phyloP scores from a whole-genome alignment of 2,113 vertebrate genomes.

The Hepsetus odoe region DNA sequence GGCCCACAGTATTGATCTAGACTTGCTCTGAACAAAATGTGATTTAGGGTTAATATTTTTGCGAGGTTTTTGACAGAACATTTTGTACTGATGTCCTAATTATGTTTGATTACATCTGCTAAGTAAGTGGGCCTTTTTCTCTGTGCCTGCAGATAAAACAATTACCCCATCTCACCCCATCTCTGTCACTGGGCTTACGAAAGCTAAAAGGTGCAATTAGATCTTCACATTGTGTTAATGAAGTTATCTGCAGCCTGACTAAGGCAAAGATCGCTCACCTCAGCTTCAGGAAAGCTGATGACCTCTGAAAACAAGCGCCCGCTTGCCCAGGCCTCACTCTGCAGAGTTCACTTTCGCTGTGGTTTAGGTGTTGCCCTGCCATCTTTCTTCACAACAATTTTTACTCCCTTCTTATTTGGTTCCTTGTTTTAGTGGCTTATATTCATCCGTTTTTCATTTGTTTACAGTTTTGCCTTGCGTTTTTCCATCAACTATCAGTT shows the following conservation, averaged over 20 bases:
- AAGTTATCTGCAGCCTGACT: conserved; percentile 34
- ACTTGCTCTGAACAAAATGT: no score
- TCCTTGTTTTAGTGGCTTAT: neutral
- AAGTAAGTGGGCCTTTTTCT: conserved; percentile 17
- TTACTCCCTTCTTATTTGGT: neutral
- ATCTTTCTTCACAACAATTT: neutral
- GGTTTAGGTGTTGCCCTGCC: neutral
- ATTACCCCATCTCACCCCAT: neutral
- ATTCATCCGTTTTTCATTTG: neutral
- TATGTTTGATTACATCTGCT: neutral
- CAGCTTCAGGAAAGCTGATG: conserved; percentile 22
- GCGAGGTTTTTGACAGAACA: neutral
- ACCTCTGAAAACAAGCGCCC: neutral
- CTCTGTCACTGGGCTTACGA: conserved; percentile 6
- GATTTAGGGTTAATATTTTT: no score
- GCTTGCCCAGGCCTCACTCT: neutral
- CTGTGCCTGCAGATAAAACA: conserved; percentile 25
- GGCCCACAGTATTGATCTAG: no score
- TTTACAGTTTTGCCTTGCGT: conserved; percentile 2
- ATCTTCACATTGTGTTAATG: conserved; percentile 33
- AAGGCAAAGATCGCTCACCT: conserved; percentile 5
- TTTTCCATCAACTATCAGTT: conserved; percentile 15
- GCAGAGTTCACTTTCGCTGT: neutral
- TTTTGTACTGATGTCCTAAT: neutral
- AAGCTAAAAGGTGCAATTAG: conserved; percentile 47